Percentiles rank a stretch among this genome's conserved stretches.
Evolutionary conservation across 92 coral and sea anemone genomes (phyloP).

Genomic region (Palythoa caribaeorum): DNA sequence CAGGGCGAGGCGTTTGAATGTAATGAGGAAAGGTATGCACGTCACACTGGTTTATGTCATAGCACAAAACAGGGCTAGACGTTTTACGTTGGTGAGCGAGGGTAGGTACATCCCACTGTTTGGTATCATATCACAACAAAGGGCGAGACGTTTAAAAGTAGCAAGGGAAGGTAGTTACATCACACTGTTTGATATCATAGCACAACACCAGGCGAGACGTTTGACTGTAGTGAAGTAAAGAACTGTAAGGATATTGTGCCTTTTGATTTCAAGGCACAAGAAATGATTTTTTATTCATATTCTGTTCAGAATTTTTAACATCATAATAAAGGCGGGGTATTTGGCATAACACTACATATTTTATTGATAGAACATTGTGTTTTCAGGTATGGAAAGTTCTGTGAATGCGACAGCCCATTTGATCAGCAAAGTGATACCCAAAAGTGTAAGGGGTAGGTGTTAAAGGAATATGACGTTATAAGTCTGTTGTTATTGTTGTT

Average conservation of each 20-base stretch:
- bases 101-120: no score
- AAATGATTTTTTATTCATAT: no score
- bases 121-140: no score
- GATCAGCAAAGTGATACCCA: slow-evolving; percentile 62
- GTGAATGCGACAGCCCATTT: slow-evolving; percentile 91
- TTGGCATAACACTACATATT: no score
- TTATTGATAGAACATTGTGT: neutral
- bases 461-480: neutral
- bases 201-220: neutral
- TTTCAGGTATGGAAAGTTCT: slow-evolving; percentile 77
- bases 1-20: neutral
- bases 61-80: neutral
- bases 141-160: neutral
- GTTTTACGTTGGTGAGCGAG: no score
- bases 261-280: no score
- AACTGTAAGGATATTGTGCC: no score
- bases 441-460: slow-evolving; percentile 77
- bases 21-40: neutral
- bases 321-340: no score
- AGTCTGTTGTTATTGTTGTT: neutral
- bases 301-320: no score
- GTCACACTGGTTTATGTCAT: neutral
- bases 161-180: neutral
- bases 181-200: neutral
- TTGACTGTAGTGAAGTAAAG: no score